These are phyloP conservation scores for Brachionus rotundiformis DNA, from an alignment of 1,140 invertebrate genomes.

Conservation along the genomic window DNA sequence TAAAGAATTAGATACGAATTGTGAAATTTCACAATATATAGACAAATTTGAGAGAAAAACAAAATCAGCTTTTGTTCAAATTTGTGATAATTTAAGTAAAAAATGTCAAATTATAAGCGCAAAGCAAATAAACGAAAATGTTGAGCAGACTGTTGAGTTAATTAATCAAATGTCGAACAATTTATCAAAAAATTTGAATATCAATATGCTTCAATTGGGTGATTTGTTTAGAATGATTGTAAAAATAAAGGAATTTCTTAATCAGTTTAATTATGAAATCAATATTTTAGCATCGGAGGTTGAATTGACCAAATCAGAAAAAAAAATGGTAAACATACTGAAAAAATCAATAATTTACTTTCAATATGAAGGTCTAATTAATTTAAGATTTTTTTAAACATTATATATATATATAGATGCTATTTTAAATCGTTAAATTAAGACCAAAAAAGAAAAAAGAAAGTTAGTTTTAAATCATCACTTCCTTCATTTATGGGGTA, in stretches of 20 bases:
- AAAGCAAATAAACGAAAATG: not conserved
- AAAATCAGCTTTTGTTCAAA: not conserved
- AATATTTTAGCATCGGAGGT: not conserved
- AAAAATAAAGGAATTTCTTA: not conserved
- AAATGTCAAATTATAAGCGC: not conserved
- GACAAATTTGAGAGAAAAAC: not conserved
- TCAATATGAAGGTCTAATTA: not conserved
- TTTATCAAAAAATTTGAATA: not conserved
- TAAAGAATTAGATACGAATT: not conserved
- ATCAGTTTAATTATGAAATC: not conserved
- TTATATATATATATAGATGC: no score
- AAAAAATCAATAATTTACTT: not conserved
- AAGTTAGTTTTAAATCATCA: not conserved
- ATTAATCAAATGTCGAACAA: not conserved
- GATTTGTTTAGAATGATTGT: not conserved
- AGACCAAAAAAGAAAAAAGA: not conserved
- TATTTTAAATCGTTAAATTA: not conserved
- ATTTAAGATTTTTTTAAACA: not conserved
- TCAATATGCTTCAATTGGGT: slow-evolving; percentile 3
- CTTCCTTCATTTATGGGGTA: no score
- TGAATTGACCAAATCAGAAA: not conserved
- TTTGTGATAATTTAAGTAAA: not conserved
- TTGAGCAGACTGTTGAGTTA: not conserved
- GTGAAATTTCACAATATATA: not conserved
- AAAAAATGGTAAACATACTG: not conserved